Base-by-base conservation (phyloP, 2,888 invertebrate genomes). In the Drosophila affinis region DNA sequence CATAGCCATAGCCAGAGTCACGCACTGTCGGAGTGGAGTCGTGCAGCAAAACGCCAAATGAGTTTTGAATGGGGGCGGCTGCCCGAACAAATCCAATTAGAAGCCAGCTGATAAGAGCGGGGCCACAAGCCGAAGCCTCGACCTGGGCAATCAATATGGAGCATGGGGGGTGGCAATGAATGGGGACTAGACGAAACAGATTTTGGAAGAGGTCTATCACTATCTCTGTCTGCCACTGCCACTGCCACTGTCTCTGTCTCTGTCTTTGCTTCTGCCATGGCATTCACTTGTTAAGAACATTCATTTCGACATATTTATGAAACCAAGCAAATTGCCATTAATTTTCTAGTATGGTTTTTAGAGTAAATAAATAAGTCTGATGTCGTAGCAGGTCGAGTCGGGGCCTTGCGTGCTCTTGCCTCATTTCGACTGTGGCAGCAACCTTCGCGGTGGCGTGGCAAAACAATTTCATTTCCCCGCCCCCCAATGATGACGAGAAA, bases 301-400 rank as follows among this genome's bases (percentile, higher is more conserved):
- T 79, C 79, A 80, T 79, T 85, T 69, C 77, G 74, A 73, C 81
- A 86, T 81, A 75, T 86, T 84, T 84, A 84, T 81, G 81, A 81
- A 86, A 74, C 78, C 80, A 82, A 80, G 75, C 85, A 87, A 86
- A 86, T 86, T 86, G 85, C 87, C 77, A 87, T 87, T 86, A 86
- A 86, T 86, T 86, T 82, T 79, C 85, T 77, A 75, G 85, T 85
- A 86, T 86, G 82, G 85, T 86, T 86, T 86, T 86, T 86, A 86
- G 87, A 85, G 85, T 85, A 86, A 87, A 82, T 82, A 86, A 87
- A 85, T 85, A 85, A 84, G 81, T 79, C 76, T 81, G 80, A 81
- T 79, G 81, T 79, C 81, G 78, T 68, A 48, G 65, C 64, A 67
- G 64, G 65, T 64, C 65, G 65, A 54, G 54, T 54, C 17, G 21